phyloP scores from a whole-genome alignment of 2,797 vertebrate species.

The Alcedo atthis region DNA sequence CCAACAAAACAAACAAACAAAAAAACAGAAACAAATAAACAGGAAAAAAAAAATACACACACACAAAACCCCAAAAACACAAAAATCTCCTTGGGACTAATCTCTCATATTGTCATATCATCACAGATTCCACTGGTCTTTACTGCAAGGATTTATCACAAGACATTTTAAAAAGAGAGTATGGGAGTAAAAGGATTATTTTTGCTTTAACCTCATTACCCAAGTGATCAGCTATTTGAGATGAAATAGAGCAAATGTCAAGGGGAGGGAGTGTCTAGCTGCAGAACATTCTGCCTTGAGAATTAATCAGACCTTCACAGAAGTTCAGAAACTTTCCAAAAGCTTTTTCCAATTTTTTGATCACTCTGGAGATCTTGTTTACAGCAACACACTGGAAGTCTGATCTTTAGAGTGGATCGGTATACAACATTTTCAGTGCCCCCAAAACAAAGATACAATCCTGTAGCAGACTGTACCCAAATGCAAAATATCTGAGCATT shows the following conservation, averaged over 20 bases:
- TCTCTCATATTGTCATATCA: background rate
- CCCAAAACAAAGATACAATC: background rate
- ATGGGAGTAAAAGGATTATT: background rate
- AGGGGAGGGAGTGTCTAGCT: background rate
- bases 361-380: slow-evolving; percentile 2
- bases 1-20: too few relatives aligned
- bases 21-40: background rate
- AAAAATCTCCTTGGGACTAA: background rate
- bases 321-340: background rate
- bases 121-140: background rate
- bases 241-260: background rate
- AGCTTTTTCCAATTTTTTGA: background rate
- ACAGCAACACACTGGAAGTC: background rate
- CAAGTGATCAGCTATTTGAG: background rate
- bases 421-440: background rate
- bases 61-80: background rate
- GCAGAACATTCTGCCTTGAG: background rate
- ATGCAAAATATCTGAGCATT: background rate
- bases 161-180: background rate
- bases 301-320: background rate
- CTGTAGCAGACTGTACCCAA: background rate
- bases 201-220: background rate
- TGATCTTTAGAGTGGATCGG: background rate
- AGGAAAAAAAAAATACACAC: background rate
- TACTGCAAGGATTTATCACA: background rate